Evolutionary conservation across 2,797 vertebrate genomes (phyloP).

Genomic region (Apogon talboti): DNA sequence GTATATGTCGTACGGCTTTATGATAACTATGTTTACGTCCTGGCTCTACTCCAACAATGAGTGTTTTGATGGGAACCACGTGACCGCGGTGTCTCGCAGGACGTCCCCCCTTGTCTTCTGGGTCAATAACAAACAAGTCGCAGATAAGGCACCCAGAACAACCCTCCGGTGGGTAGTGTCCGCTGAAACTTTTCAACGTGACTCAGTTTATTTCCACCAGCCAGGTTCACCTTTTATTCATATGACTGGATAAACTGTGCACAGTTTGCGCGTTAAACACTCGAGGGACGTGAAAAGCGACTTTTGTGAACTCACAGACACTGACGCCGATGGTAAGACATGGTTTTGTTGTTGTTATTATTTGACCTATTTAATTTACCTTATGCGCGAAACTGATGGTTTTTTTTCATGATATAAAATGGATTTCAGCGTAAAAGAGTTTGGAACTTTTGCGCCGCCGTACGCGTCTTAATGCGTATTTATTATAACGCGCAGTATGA

Average conservation of each 20-base stretch:
- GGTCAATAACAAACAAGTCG: conserved; percentile 70
- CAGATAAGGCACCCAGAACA: conserved; percentile 44
- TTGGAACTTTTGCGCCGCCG: no score
- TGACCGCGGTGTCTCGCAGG: conserved; percentile 53
- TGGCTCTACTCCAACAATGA: conserved; percentile 31
- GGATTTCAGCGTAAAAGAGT: no score
- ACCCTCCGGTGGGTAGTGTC: conserved; percentile 24
- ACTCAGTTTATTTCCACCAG: conserved; percentile 39
- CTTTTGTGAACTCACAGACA: conserved; percentile 1
- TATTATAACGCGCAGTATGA: no score
- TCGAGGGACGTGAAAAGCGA: background rate
- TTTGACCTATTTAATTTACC: background rate
- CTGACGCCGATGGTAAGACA: conserved; percentile 66
- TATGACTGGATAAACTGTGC: background rate
- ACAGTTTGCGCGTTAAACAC: background rate
- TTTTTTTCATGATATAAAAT: no score
- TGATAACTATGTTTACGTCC: conserved; percentile 5
- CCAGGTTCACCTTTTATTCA: background rate
- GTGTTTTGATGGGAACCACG: conserved; percentile 70
- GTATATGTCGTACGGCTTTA: background rate
- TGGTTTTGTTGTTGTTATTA: rapidly evolving
- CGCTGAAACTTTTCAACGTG: conserved; percentile 28
- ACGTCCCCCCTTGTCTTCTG: conserved; percentile 34
- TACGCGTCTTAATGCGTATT: no score
- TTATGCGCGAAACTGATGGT: no score